Base-by-base conservation (phyloP, 1,140 invertebrate genomes). In the Hylaeus anthracinus region DNA sequence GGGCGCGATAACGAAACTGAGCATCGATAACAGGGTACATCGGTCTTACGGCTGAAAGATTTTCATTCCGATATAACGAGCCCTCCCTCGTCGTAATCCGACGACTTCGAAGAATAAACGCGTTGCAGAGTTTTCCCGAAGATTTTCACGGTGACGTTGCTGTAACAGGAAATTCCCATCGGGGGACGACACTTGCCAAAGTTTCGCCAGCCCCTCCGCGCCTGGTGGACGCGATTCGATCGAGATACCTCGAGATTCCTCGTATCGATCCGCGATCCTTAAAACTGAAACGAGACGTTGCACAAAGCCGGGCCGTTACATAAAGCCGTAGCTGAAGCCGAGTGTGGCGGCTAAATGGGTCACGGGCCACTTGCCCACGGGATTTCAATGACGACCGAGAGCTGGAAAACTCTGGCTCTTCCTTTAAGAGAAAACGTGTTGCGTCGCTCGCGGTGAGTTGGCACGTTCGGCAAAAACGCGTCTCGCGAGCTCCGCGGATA, bases 331-430 rank as follows among this genome's bases (percentile, higher is more conserved):
- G 53, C 53, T 10, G 26, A 48, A 70, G 48, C 14, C 56, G 12
- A 26, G 55, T 74, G 37, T 79, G 51, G 39, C 64, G 64, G n/a
- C 45, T 72, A 81, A 80, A 61, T 53, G 69, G 69, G 63, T 77
- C 71, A 80, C 81, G 75, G 72, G 55, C 60, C 55, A 76, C 69
- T 79, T 79, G 60, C 66, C 69, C 71, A 66, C 9, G 58, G 75
- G 83, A 85, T 85, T 82, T 75, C 80, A 56, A 48, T 64, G 80
- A 74, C 72, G 63, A 81, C 67, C 60, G 39, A 15, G 58, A 65
- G 65, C 6, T 53, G 66, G 58, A 39, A 71, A 77, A 70, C 41
- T 69, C 58, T 26, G 56, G 43, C 61, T 60, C 48, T 26, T 51
- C 10, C 53, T 43, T 45, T 55, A n/a, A 51, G 53, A 39, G 15